Evolutionary conservation across 2,113 vertebrate species (phyloP), one percentile per base, ranked within the genome.

Genomic region (Etia nguti): DNA sequence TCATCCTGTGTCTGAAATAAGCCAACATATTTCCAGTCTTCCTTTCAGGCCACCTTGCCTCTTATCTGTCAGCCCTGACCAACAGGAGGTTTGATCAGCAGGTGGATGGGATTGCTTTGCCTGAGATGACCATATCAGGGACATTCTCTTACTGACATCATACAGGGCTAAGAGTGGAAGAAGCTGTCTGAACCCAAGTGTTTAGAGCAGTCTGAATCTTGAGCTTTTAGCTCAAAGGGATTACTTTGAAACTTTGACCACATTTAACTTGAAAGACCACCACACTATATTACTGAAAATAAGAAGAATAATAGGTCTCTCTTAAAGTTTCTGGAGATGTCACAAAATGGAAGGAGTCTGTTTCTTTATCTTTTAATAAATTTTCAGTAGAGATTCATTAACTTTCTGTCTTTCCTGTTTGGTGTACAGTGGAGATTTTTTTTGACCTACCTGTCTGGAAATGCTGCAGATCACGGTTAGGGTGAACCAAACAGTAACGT

Each of bases 381-480:
- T 31, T 77, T 75, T 52, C 1, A 52, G 24, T 20, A 50, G 16
- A 10, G 24, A 77, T 77, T 77, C 70, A 20, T 50, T 50, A 50
- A 48, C 68, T 50, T 75, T 75, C 9, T 24, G 8, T 43, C 0
- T 73, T 41, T 73, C 22, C 65, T 16, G 12, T 75, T 75, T 75
- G 70, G 24, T 75, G 70, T 50, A 29, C 41, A 29, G 70, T 48
- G 24, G 43, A 20, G 70, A 11, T 48, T 48, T 75, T 29, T 48
- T 75, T 48, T 10, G 24, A 50, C 26, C 70, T 8, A 77, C 73
- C 50, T 77, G 46, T 34, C 73, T 77, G 73, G 73, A 77, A 34
- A 52, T 50, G 46, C 70, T 31, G 46, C 46, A n/a, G 73, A 77
- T 77, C 73, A 77, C 4, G 1, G 26, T 41, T 2, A 18, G 24